Evolutionary conservation across 2,113 vertebrate species (phyloP).

Genomic region (Pipra filicauda): DNA sequence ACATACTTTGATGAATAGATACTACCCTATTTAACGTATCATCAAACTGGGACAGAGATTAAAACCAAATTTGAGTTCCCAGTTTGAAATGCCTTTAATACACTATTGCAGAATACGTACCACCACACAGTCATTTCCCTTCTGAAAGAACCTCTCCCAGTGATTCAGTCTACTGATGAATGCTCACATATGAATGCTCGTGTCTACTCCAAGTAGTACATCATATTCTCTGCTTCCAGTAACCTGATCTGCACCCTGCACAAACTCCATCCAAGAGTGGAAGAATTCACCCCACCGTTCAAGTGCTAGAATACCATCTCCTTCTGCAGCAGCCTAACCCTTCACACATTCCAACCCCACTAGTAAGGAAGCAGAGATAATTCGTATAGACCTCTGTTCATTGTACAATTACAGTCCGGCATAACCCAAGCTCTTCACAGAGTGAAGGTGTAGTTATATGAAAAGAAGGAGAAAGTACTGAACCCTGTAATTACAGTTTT

Average conservation of each 20-base stretch:
- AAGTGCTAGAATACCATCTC: neutral
- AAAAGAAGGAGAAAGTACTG: neutral
- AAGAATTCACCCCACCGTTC: neutral
- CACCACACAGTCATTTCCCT: neutral
- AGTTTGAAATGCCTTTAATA: neutral
- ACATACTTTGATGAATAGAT: neutral
- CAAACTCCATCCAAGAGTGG: neutral
- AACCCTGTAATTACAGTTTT: neutral
- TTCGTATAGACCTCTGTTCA: fast-evolving
- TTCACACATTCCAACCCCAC: neutral
- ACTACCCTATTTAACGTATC: neutral
- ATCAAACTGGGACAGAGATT: neutral
- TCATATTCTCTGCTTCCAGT: no score
- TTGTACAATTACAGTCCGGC: neutral
- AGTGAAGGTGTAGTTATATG: neutral
- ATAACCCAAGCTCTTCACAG: neutral
- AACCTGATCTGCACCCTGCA: neutral
- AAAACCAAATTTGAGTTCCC: neutral
- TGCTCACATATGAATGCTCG: neutral
- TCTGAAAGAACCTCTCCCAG: neutral
- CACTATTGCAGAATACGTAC: neutral
- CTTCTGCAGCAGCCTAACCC: neutral
- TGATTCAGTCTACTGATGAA: neutral
- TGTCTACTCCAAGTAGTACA: fast-evolving
- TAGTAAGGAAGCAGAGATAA: neutral